These are phyloP conservation scores for Lepus timidus DNA, from an alignment of 2,113 vertebrate species.

Conservation along the genomic window DNA sequence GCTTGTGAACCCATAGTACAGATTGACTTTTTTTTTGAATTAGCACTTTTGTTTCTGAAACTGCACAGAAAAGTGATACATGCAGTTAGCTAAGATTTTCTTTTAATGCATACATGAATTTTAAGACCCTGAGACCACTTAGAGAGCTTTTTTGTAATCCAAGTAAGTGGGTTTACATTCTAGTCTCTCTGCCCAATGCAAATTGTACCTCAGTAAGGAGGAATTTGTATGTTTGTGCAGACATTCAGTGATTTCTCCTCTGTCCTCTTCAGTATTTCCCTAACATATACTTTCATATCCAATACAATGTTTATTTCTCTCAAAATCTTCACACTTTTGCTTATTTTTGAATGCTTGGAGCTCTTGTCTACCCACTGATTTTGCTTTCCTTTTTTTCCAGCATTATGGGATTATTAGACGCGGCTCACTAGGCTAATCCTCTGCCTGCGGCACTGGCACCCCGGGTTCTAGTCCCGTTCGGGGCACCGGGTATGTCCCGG, in stretches of 20 bases:
- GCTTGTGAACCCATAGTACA: neutral
- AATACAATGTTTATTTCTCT: neutral
- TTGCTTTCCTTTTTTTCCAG: conserved; percentile 1
- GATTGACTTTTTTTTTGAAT: neutral
- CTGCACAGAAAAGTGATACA: neutral
- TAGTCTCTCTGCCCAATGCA: neutral
- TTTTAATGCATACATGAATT: neutral
- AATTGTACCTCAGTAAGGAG: neutral
- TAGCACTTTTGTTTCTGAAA: neutral
- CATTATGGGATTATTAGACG: neutral
- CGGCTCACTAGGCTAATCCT: too few relatives aligned
- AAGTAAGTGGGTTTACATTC: neutral
- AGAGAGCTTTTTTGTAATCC: neutral
- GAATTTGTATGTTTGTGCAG: neutral
- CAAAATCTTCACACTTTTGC: neutral
- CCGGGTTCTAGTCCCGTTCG: too few relatives aligned
- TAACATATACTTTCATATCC: neutral
- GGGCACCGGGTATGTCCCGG: too few relatives aligned
- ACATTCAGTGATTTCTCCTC: neutral
- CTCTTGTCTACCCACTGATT: neutral
- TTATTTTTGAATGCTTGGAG: neutral
- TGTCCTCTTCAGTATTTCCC: neutral
- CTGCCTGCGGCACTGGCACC: too few relatives aligned
- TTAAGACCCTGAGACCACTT: neutral
- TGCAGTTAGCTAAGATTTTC: neutral